These are phyloP conservation scores for Luehdorfia chinensis DNA, from an alignment of 1,140 invertebrate species.

Conservation along the genomic window DNA sequence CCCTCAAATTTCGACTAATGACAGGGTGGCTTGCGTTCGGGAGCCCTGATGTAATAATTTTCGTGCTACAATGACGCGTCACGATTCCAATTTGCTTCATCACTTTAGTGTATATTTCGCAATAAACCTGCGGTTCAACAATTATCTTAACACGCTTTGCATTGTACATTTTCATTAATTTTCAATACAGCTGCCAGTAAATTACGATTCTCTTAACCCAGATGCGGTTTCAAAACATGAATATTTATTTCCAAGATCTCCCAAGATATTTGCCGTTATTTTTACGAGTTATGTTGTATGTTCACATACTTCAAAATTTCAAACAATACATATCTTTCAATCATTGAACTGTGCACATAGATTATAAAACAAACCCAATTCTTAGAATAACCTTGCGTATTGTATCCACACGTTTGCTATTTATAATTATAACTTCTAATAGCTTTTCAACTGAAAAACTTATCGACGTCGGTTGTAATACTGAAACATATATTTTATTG, in stretches of 20 bases:
- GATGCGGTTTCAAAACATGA: slow-evolving; percentile 37
- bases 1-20: slow-evolving; percentile 23
- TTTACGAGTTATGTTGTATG: slow-evolving; percentile 35
- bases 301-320: slow-evolving; percentile 31
- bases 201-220: slow-evolving; percentile 39
- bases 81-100: slow-evolving; percentile 14
- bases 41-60: slow-evolving; percentile 20
- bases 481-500: slow-evolving; percentile 28
- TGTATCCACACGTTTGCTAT: slow-evolving; percentile 69
- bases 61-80: slow-evolving; percentile 21
- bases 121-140: slow-evolving; percentile 13
- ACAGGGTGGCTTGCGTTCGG: slow-evolving; percentile 26
- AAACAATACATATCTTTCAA: slow-evolving; percentile 41
- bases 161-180: slow-evolving; percentile 31
- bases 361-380: slow-evolving; percentile 61
- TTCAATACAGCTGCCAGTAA: slow-evolving; percentile 29
- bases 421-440: slow-evolving; percentile 68
- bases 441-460: slow-evolving; percentile 29
- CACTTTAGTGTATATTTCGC: slow-evolving; percentile 1
- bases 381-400: slow-evolving; percentile 63
- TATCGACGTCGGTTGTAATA: slow-evolving; percentile 26
- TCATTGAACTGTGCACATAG: slow-evolving; percentile 34
- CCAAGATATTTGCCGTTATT: slow-evolving; percentile 28
- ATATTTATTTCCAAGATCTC: slow-evolving; percentile 30
- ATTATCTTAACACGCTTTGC: slow-evolving; percentile 15